Evolutionary conservation across 2,113 vertebrate species (phyloP), one percentile per base, ranked within the genome.

Genomic region (Willisornis vidua): DNA sequence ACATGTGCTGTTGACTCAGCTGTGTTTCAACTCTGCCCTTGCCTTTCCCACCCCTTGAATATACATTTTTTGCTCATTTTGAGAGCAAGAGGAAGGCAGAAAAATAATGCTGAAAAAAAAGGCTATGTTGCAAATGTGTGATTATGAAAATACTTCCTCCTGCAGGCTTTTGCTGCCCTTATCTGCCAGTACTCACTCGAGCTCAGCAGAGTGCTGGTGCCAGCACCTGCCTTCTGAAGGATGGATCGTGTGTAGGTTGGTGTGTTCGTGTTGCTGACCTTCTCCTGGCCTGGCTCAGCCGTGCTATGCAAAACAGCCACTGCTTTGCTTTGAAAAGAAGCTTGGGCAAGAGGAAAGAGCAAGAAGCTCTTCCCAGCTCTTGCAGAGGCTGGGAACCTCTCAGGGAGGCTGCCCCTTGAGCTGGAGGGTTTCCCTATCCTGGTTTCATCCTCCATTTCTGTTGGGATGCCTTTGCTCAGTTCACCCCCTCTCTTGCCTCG

Each of bases 91-190:
- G 93, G 93, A 97, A 97, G 93, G 93, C 84, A 90, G 76, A 84
- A 72, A 95, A 88, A 96, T 94, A 96, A 88, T 11, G 59, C 35
- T 37, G 35, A 29, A 18, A 28, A 31, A 13, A 87, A 87, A 52
- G 51, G 55, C 61, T 54, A 65, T 90, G 92, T 96, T 87, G 94
- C 96, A 96, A 95, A 95, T 3, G 61, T 11, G 85, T 16, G 96
- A 75, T 93, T 93, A 84, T 81, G 94, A 93, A 97, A 94, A 95
- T 37, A 66, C 85, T 95, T 95, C 95, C 95, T 93, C 87, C 90
- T 39, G 29, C 19, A 51, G 91, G 2, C 1, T 59, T 95, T 43
- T 85, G 61, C 86, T 91, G 94, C 80, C 61, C 73, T 78, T 45
- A 17, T 72, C 62, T 87, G 70, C 82, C 84, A 89, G 71, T 11